A percentile compares a stretch with the other conserved stretches of the same genome.
These are phyloP conservation scores for Beaufortia kweichowensis DNA, from an alignment of 2,113 vertebrate species.

Conservation along the genomic window DNA sequence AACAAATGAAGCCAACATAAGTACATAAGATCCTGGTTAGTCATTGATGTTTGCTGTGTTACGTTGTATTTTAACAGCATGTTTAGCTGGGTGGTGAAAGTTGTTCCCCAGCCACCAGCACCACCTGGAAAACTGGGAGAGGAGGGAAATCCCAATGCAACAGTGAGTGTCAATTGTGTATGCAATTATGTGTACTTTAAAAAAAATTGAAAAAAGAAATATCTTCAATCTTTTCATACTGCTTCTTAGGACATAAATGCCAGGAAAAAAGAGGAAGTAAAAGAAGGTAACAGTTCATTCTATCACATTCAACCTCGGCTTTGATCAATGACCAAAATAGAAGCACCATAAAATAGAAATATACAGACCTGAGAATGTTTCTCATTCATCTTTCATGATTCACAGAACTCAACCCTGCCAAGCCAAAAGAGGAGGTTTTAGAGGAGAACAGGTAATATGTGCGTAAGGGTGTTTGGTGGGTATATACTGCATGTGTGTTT, in stretches of 20 bases:
- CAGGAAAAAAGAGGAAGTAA: conserved; percentile 60
- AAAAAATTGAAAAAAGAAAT: neutral
- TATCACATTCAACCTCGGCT: neutral
- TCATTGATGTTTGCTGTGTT: neutral
- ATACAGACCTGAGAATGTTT: neutral
- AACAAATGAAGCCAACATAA: too few species aligned
- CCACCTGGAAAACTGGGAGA: conserved; percentile 57
- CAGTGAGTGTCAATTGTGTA: conserved; percentile 56
- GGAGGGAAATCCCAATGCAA: conserved; percentile 41
- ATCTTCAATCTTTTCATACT: neutral
- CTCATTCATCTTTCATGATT: conserved; percentile 22
- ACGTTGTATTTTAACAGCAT: conserved; percentile 64
- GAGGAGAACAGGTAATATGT: conserved; percentile 62
- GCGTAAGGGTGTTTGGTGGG: conserved; percentile 19
- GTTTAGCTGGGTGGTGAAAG: conserved; percentile 77
- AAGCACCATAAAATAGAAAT: neutral
- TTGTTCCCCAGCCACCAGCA: conserved; percentile 73
- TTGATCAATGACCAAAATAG: neutral
- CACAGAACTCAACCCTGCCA: conserved; percentile 55
- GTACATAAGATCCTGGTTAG: too few species aligned
- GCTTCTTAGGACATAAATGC: conserved; percentile 67
- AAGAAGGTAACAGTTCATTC: conserved; percentile 51
- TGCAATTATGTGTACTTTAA: conserved; percentile 25
- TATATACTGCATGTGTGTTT: conserved; percentile 27
- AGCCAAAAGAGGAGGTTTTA: conserved; percentile 45